phyloP scores from a whole-genome alignment of 2,888 invertebrate genomes.

The Zaprionus bogoriensis region DNA sequence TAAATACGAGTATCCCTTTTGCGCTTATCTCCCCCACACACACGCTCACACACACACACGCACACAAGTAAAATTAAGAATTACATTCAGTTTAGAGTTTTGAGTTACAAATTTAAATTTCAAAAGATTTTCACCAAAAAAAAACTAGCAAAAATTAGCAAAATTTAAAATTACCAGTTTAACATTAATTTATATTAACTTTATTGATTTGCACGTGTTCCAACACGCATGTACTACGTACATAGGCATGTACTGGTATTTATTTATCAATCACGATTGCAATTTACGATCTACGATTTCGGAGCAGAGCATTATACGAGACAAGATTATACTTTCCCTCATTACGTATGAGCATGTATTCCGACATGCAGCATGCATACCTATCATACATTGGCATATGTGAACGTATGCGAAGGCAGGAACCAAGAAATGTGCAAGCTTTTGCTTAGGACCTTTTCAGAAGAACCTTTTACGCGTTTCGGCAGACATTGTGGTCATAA shows the following conservation, averaged over 20 bases:
- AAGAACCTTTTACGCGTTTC: slow-evolving; percentile 49
- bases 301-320: slow-evolving; percentile 28
- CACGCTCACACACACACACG: slow-evolving; percentile 10
- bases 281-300: slow-evolving; percentile 44
- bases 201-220: slow-evolving; percentile 39
- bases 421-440: slow-evolving; percentile 48
- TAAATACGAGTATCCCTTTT: slow-evolving; percentile 54
- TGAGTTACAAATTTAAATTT: slow-evolving; percentile 58
- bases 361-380: slow-evolving; percentile 7
- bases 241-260: slow-evolving; percentile 66
- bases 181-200: slow-evolving; percentile 49
- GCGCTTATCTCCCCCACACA: slow-evolving; percentile 52
- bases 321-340: slow-evolving; percentile 31
- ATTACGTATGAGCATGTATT: slow-evolving; percentile 12
- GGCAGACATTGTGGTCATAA: slow-evolving; percentile 37
- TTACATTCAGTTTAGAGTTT: slow-evolving; percentile 45
- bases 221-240: slow-evolving; percentile 50
- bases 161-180: slow-evolving; percentile 75
- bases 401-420: slow-evolving; percentile 25
- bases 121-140: slow-evolving; percentile 62
- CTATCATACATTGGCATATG: slow-evolving; percentile 2
- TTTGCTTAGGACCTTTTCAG: slow-evolving; percentile 70
- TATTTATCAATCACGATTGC: slow-evolving; percentile 56
- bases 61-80: slow-evolving; percentile 17
- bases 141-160: slow-evolving; percentile 80